These are phyloP conservation scores for Ailurus styani DNA, from an alignment of 2,113 vertebrate species.

Conservation along the genomic window DNA sequence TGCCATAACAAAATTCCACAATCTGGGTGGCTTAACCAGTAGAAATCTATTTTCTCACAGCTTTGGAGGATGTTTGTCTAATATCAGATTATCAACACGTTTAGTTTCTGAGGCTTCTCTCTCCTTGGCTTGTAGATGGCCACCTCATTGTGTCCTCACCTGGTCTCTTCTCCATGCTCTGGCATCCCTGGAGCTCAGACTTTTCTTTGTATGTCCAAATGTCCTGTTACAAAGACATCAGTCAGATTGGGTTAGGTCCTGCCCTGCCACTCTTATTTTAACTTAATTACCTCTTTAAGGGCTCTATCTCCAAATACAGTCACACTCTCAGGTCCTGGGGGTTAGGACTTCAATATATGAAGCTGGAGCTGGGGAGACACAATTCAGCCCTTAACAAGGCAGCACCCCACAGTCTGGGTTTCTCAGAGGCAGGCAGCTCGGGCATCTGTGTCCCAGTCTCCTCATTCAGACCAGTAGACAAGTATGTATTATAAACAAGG, in stretches of 20 bases:
- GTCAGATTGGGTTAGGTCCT: background rate
- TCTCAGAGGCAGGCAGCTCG: background rate
- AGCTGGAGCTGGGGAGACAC: background rate
- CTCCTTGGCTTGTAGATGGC: background rate
- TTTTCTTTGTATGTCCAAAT: background rate
- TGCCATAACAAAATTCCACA: background rate
- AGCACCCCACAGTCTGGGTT: background rate
- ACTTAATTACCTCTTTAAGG: background rate
- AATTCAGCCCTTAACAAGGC: background rate
- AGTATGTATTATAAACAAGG: conserved; percentile 35
- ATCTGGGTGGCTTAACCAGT: background rate
- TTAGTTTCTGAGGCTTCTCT: background rate
- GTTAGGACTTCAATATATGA: background rate
- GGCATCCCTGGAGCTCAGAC: background rate
- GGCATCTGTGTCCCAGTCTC: background rate
- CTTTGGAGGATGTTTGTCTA: background rate
- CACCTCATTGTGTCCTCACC: background rate
- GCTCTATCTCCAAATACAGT: background rate
- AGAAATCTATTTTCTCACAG: background rate
- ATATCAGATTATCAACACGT: background rate
- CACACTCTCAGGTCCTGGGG: background rate
- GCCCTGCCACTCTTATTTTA: background rate
- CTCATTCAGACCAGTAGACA: conserved; percentile 28
- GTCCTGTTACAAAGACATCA: background rate
- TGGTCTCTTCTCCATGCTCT: background rate